Conservation (phyloP, 53 echinoderm and acorn worm species). For the Mesocentrotus franciscanus region DNA sequence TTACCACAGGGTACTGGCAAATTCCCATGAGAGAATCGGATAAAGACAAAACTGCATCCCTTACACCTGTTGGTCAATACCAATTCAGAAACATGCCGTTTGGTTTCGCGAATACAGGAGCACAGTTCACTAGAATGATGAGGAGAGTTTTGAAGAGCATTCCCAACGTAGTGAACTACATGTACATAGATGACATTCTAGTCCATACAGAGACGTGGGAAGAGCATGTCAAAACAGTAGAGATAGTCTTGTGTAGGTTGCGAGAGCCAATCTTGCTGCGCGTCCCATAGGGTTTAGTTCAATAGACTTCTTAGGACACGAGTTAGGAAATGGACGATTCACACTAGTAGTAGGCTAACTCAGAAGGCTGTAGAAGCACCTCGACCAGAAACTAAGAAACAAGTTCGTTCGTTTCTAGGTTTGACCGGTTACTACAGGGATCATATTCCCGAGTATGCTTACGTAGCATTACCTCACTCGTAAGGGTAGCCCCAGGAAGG, state of each 20-base stretch:
- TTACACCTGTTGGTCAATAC: no score
- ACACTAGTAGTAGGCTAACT: no score
- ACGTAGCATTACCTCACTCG: no score
- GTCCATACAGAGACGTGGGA: slow-evolving; percentile 71
- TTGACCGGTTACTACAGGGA: no score
- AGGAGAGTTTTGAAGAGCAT: slow-evolving; percentile 63
- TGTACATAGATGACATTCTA: slow-evolving; percentile 77
- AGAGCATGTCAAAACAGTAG: slow-evolving; percentile 62
- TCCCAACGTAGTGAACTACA: slow-evolving; percentile 67
- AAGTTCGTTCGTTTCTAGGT: slow-evolving; percentile 66
- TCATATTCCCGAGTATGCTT: slow-evolving; percentile 42
- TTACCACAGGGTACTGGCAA: no score
- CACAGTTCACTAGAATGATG: slow-evolving; percentile 72
- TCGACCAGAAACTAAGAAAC: slow-evolving; percentile 73
- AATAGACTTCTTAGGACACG: slow-evolving; percentile 73
- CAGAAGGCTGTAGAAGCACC: slow-evolving; percentile 39
- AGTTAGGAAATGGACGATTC: slow-evolving; percentile 61
- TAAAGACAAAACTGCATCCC: no score
- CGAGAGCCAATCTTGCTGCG: slow-evolving; percentile 63
- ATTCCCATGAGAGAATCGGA: no score
- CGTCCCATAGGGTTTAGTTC: slow-evolving; percentile 64
- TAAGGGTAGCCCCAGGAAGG: no score
- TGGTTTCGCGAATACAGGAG: no score
- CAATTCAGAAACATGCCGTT: no score
- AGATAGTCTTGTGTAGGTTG: slow-evolving; percentile 55